Evolutionary conservation across 2,113 vertebrate genomes (phyloP).

Genomic region (Microtus oregoni): DNA sequence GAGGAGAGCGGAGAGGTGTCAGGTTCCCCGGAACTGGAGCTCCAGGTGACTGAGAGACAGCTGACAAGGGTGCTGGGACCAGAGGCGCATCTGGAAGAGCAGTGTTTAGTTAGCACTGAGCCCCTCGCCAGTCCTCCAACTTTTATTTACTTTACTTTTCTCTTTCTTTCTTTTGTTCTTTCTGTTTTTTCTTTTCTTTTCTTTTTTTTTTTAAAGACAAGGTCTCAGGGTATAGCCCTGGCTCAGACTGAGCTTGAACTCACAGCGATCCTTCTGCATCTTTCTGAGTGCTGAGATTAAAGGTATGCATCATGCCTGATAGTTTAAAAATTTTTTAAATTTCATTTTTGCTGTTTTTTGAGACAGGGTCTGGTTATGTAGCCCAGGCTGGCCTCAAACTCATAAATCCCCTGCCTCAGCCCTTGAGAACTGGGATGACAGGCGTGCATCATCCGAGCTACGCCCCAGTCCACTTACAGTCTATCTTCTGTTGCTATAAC

Average conservation of each 20-base stretch:
- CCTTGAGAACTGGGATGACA: not conserved
- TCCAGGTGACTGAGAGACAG: not conserved
- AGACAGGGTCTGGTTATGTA: not conserved
- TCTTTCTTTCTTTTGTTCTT: not conserved
- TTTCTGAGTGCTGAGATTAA: not conserved
- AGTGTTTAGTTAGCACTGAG: not conserved
- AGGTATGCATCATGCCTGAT: not conserved
- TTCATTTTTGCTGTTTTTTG: not conserved
- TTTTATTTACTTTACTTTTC: not conserved
- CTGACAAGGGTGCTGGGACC: not conserved
- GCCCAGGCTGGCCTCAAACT: not conserved
- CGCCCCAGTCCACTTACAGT: too few relatives aligned
- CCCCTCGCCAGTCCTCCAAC: not conserved
- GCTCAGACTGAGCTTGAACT: not conserved
- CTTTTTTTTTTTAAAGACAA: not conserved
- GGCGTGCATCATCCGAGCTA: too few relatives aligned
- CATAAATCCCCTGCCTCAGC: not conserved
- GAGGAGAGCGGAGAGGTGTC: not conserved
- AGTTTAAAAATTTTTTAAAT: not conserved
- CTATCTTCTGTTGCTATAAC: not conserved
- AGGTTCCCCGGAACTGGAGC: not conserved
- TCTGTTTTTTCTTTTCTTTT: too few relatives aligned
- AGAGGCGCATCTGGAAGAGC: too few relatives aligned
- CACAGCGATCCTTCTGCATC: not conserved
- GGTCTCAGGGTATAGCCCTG: not conserved